Conservation (phyloP, 2,888 invertebrate genomes). For the Cyaniris semiargus region DNA sequence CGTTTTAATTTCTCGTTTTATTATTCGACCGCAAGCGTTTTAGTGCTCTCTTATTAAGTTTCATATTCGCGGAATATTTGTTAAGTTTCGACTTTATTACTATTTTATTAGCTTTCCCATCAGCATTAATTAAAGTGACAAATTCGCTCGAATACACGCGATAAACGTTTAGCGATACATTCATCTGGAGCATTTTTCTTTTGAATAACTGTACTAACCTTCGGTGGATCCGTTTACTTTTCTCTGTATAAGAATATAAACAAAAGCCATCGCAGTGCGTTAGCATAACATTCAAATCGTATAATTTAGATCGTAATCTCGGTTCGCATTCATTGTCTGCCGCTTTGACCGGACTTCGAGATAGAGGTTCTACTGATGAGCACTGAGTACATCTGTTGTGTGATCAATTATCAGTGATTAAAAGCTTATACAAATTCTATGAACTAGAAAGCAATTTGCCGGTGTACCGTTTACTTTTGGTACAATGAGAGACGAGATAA, state of each 20-base stretch:
- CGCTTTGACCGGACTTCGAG: slow-evolving; percentile 35
- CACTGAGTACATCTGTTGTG: slow-evolving; percentile 22
- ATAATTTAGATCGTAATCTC: slow-evolving; percentile 57
- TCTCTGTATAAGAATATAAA: slow-evolving; percentile 34
- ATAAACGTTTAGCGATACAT: not conserved
- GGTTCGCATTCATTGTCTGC: slow-evolving; percentile 52
- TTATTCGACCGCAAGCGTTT: slow-evolving; percentile 25
- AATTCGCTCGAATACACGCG: not conserved
- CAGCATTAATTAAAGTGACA: slow-evolving; percentile 9
- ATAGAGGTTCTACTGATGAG: slow-evolving; percentile 29
- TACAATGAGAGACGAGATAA: not conserved
- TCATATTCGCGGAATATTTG: slow-evolving; percentile 24
- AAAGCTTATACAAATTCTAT: slow-evolving; percentile 20
- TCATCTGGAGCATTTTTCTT: not conserved
- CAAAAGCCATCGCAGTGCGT: slow-evolving; percentile 41
- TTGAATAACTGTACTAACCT: slow-evolving; percentile 31
- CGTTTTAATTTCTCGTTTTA: slow-evolving; percentile 33
- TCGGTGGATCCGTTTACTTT: slow-evolving; percentile 40
- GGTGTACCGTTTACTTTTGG: slow-evolving; percentile 9
- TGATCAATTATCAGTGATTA: slow-evolving; percentile 28
- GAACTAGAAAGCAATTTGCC: slow-evolving; percentile 17
- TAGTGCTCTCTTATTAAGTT: slow-evolving; percentile 21
- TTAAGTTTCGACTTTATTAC: slow-evolving; percentile 21
- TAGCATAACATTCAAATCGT: slow-evolving; percentile 53
- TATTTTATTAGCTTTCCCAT: slow-evolving; percentile 7